Evolutionary conservation across 2,113 vertebrate genomes (phyloP).

Genomic region (Dolichotis patagonum): DNA sequence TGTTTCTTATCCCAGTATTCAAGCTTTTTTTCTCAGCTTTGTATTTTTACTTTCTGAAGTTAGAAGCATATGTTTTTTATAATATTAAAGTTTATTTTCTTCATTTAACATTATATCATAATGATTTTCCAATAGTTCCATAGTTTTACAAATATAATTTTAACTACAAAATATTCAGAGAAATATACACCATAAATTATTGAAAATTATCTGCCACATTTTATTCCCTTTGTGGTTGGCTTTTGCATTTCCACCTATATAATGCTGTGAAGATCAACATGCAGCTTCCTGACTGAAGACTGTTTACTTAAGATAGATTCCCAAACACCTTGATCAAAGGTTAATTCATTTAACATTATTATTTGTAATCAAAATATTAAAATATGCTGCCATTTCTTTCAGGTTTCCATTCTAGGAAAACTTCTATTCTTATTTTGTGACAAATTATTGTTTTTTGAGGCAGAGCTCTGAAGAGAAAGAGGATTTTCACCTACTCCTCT

Average conservation of each 20-base stretch:
- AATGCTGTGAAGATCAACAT: slow-evolving; percentile 2
- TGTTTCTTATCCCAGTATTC: not conserved
- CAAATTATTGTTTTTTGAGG: slow-evolving; percentile 61
- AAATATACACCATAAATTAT: slow-evolving; percentile 37
- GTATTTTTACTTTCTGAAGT: not conserved
- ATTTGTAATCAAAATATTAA: slow-evolving; percentile 23
- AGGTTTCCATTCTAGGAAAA: slow-evolving; percentile 45
- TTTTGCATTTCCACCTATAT: not conserved
- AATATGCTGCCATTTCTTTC: not conserved
- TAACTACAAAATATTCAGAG: slow-evolving; percentile 31
- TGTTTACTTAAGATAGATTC: slow-evolving; percentile 35
- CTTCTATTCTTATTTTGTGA: slow-evolving; percentile 48
- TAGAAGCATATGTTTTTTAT: not conserved
- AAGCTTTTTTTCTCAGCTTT: not conserved
- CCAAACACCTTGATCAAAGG: slow-evolving; percentile 53
- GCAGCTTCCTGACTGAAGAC: not conserved
- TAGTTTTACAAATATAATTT: slow-evolving; percentile 49
- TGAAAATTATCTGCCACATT: slow-evolving; percentile 22
- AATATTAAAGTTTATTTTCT: not conserved
- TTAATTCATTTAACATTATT: not conserved
- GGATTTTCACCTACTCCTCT: slow-evolving; percentile 78
- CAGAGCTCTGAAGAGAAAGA: slow-evolving; percentile 68
- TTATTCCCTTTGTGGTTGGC: slow-evolving; percentile 13
- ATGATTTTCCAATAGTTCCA: slow-evolving; percentile 35
- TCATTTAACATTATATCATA: slow-evolving; percentile 32